Evolutionary conservation across 2,113 vertebrate species (phyloP), one percentile per base, ranked within the genome.

Genomic region (Nestor notabilis): DNA sequence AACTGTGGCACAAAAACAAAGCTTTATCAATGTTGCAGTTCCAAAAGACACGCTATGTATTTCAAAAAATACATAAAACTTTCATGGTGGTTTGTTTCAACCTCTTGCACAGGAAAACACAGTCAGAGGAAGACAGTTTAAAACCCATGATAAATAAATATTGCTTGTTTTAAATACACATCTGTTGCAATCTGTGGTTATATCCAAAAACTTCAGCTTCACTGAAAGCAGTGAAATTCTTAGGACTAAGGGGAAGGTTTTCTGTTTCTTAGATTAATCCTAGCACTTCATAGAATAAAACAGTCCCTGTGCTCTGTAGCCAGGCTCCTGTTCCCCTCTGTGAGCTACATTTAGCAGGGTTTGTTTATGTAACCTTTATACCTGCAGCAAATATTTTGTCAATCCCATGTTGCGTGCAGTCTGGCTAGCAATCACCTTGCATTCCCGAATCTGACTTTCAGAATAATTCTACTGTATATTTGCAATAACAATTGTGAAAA

Each of bases 1-100:
- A 68, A 96, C 99, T 99, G 94, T 8, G 13, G 87, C 18, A 41
- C 43, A 74, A 18, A 83, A 95, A 20, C 29, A 89, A 56, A 80
- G 28, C 58, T 74, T 58, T 33, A 33, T 52, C 63, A 33, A 2
- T 31, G 68, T 17, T 56, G 23, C 0, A 0, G 19, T 33, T 79
- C 10, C 10, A 24, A 64, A 61, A 68, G 21, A 69, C 53, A 33
- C 25, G 0, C 5, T 27, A 0, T 13, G 10, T 29, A 50, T 12
- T 53, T 65, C 6, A 3, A 77, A 70, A 77, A 83, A 69, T 8
- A 10, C 11, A 3, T 8, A 5, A 37, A 63, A 20, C 7, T n/a
- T 33, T 7, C 10, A 2, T 1, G 9, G 39, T 19, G 41, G 44
- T 39, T 92, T 68, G 31, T 55, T 79, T 76, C 52, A 55, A 31